Percentiles rank a stretch among this genome's conserved stretches.
These are phyloP conservation scores for Fukomys damarensis DNA, from an alignment of 2,113 vertebrate species.

Conservation along the genomic window DNA sequence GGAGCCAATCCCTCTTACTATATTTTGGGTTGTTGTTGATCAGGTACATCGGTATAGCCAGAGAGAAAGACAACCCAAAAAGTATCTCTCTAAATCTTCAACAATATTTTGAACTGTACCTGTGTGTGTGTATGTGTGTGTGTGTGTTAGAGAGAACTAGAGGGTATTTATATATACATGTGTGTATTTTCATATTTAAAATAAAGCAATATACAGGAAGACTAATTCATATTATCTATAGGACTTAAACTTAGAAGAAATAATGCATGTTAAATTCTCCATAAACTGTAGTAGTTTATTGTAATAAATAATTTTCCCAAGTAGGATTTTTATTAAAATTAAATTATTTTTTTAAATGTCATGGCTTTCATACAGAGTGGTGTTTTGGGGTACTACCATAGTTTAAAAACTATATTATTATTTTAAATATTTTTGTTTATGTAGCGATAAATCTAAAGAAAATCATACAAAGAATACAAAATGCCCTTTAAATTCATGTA, in stretches of 20 bases:
- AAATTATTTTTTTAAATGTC: neutral
- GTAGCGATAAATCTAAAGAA: neutral
- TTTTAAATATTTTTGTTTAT: neutral
- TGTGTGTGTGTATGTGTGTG: neutral
- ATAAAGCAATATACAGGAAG: neutral
- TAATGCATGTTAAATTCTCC: neutral
- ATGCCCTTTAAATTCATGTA: neutral
- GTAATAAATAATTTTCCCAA: constrained; percentile 49
- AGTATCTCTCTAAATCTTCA: neutral
- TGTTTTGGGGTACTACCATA: neutral
- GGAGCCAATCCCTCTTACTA: neutral
- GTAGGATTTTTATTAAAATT: neutral
- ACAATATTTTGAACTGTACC: neutral
- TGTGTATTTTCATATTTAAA: constrained; percentile 61
- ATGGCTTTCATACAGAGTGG: neutral
- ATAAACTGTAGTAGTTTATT: neutral
- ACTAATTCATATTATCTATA: neutral
- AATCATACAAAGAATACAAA: neutral
- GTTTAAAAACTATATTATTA: neutral
- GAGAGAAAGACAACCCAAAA: neutral
- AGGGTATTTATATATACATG: neutral
- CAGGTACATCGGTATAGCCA: constrained; percentile 59
- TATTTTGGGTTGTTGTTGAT: constrained; percentile 57
- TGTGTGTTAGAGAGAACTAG: neutral
- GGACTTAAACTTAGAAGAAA: neutral